These are phyloP conservation scores for Hemicentrotus pulcherrimus DNA, from an alignment of 35 echinoderm and acorn worm species.

Conservation along the genomic window DNA sequence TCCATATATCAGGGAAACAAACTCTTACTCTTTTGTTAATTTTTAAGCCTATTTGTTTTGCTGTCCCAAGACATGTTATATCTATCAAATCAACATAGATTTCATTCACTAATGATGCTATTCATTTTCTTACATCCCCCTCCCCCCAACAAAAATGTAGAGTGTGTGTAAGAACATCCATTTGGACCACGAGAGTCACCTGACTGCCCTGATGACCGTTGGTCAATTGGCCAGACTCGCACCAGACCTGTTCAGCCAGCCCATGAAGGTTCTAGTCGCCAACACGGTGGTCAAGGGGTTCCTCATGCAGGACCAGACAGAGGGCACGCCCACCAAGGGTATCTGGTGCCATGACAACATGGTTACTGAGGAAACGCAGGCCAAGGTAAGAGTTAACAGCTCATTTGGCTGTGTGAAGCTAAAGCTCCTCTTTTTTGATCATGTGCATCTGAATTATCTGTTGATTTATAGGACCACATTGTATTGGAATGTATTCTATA, in stretches of 20 bases:
- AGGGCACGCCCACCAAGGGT: constrained; percentile 72
- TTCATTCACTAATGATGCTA: too few species aligned
- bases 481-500: too few species aligned
- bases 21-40: too few species aligned
- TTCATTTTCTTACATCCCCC: too few species aligned
- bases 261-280: constrained; percentile 91
- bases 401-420: not conserved
- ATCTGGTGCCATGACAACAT: constrained; percentile 94
- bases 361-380: constrained; percentile 78
- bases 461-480: too few species aligned
- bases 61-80: too few species aligned
- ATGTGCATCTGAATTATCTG: not conserved
- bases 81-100: too few species aligned
- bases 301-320: constrained; percentile 89
- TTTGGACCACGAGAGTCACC: constrained; percentile 75
- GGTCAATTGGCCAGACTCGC: constrained; percentile 76
- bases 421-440: not conserved
- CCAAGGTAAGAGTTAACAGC: constrained; percentile 66
- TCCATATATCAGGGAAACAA: too few species aligned
- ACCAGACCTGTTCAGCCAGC: constrained; percentile 65
- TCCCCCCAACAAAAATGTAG: constrained; percentile 36
- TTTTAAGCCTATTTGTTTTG: too few species aligned
- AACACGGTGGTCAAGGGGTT: constrained; percentile 86
- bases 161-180: constrained; percentile 70
- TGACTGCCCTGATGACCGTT: constrained; percentile 78